Conservation (phyloP, 2,888 invertebrate species). For the Drosophila incognita region DNA sequence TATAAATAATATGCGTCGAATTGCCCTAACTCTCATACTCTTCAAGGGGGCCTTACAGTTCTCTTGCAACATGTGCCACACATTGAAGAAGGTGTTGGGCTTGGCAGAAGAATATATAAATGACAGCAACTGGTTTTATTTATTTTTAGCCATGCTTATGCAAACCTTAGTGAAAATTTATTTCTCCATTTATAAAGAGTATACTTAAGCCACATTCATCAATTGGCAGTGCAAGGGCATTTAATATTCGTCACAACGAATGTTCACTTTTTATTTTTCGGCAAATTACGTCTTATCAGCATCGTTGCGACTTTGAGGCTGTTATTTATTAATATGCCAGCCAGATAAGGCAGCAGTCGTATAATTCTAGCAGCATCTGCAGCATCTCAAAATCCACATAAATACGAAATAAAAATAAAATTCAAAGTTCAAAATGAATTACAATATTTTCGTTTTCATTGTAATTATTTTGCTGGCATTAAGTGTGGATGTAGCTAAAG, state of each 20-base stretch:
- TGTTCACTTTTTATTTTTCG: constrained; percentile 1
- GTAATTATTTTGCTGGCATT: constrained; percentile 38
- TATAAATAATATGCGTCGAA: constrained; percentile 10
- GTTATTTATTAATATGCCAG: constrained; percentile 38
- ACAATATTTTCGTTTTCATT: constrained; percentile 30
- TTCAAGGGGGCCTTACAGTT: background rate
- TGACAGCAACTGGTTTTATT: background rate
- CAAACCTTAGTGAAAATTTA: fast-evolving
- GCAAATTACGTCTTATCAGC: constrained; percentile 43
- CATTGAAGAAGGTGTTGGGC: background rate
- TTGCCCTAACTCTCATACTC: background rate
- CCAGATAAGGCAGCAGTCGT: constrained; percentile 45
- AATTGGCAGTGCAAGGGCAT: constrained; percentile 7
- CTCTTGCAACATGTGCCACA: background rate
- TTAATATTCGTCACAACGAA: background rate
- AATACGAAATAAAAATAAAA: background rate
- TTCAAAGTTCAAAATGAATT: constrained; percentile 35
- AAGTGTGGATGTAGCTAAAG: constrained; percentile 33
- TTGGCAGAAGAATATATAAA: background rate
- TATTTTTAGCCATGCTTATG: background rate
- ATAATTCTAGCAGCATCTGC: constrained; percentile 24
- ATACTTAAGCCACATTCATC: background rate
- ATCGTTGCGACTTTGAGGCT: constrained; percentile 25
- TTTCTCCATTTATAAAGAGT: background rate
- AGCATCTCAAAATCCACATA: constrained; percentile 25